Percentiles rank a stretch among this genome's conserved stretches.
Conservation (phyloP, 92 coral and sea anemone genomes). For the Metridium senile region DNA sequence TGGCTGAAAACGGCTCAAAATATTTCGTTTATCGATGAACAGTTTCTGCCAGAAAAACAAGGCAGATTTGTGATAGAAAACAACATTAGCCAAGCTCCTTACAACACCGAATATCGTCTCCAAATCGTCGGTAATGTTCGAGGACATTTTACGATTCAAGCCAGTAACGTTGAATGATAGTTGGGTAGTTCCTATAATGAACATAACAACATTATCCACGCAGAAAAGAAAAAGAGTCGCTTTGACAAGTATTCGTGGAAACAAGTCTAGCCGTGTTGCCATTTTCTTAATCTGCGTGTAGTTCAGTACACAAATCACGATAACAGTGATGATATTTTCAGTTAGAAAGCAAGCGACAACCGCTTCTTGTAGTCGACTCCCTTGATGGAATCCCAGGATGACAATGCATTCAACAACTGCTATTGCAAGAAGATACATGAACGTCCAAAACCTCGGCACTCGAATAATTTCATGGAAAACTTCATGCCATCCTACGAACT, state of each 20-base stretch:
- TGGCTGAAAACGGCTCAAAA: conserved; percentile 28
- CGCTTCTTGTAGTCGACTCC: conserved; percentile 21
- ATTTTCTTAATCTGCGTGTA: conserved; percentile 37
- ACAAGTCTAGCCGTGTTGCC: neutral
- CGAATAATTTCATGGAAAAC: conserved; percentile 25
- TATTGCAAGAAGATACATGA: conserved; percentile 4
- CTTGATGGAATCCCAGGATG: conserved; percentile 14
- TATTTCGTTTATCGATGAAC: conserved; percentile 43
- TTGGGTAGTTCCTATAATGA: conserved; percentile 47
- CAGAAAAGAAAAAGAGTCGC: conserved; percentile 28
- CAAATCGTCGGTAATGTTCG: conserved; percentile 36
- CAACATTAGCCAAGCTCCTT: conserved; percentile 48
- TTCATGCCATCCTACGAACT: conserved; percentile 37
- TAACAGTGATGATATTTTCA: conserved; percentile 30
- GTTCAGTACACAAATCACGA: conserved; percentile 33
- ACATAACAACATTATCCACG: conserved; percentile 29
- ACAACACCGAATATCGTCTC: conserved; percentile 41
- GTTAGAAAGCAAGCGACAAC: conserved; percentile 32
- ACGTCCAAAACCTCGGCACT: conserved; percentile 51
- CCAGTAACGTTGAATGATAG: conserved; percentile 61
- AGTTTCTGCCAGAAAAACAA: conserved; percentile 51
- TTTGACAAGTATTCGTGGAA: conserved; percentile 16
- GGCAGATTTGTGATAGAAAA: conserved; percentile 39
- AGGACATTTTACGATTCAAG: conserved; percentile 13
- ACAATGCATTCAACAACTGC: conserved; percentile 25